Evolutionary conservation across 2,113 vertebrate species (phyloP).

Genomic region (Nycticorax nycticorax): DNA sequence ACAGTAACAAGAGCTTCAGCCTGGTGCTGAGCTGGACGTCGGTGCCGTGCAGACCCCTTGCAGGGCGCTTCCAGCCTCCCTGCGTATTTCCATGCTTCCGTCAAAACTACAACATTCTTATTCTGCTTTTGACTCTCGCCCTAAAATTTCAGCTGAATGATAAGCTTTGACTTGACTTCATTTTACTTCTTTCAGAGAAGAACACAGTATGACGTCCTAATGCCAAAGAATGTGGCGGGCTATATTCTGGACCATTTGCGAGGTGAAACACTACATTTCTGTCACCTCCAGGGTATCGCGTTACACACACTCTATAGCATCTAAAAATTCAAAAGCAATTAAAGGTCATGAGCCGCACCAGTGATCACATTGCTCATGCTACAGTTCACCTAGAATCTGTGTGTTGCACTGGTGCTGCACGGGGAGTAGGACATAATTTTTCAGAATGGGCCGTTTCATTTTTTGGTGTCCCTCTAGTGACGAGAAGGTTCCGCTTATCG

Average conservation of each 20-base stretch:
- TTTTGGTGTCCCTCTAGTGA: not conserved
- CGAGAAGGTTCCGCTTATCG: not conserved
- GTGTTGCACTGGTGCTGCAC: fast-evolving
- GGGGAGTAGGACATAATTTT: not conserved
- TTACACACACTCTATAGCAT: not conserved
- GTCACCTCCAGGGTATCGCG: not conserved
- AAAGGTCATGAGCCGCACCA: not conserved
- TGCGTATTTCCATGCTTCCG: fast-evolving
- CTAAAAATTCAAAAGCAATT: not conserved
- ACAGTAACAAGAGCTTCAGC: fast-evolving
- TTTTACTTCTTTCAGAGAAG: not conserved
- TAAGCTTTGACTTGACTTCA: not conserved
- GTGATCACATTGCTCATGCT: not conserved
- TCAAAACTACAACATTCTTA: fast-evolving
- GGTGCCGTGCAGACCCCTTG: fast-evolving
- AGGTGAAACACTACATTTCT: not conserved
- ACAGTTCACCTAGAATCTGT: not conserved
- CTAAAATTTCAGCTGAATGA: not conserved
- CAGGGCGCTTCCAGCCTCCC: not conserved
- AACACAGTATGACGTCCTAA: not conserved
- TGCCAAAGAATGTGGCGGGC: not conserved
- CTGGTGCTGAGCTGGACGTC: not conserved
- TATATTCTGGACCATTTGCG: not conserved
- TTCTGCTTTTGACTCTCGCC: fast-evolving
- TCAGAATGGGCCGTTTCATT: not conserved